Evolutionary conservation across 1,140 invertebrate species (phyloP).

Genomic region (Chironomus striatipennis): DNA sequence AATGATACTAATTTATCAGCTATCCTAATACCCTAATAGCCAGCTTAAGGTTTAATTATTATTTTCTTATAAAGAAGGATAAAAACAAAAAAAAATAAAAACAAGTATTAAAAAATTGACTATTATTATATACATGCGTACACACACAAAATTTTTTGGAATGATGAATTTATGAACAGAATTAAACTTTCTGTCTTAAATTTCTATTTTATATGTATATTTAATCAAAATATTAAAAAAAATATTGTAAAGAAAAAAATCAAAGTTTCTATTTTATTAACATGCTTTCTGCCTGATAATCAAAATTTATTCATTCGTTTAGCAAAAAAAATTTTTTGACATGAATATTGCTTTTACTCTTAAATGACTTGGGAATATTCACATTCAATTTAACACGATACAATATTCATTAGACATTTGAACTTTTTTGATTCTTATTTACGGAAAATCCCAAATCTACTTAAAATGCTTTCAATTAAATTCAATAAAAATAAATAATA

Average conservation of each 20-base stretch:
- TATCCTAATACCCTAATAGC: neutral
- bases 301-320: neutral
- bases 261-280: neutral
- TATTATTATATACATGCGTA: no score
- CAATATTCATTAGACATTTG: neutral
- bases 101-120: no score
- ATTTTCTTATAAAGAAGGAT: neutral
- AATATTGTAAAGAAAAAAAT: neutral
- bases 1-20: neutral
- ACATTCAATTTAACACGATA: no score
- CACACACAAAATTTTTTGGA: no score
- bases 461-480: neutral
- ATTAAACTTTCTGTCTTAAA: no score
- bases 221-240: neutral
- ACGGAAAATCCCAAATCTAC: neutral
- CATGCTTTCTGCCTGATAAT: neutral
- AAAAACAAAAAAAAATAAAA: neutral
- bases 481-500: no score
- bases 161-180: no score
- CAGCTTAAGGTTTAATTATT: neutral
- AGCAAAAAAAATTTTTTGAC: no score
- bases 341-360: no score
- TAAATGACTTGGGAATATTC: no score
- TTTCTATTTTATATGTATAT: constrained; percentile 10
- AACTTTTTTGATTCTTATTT: neutral